phyloP scores from a whole-genome alignment of 1,140 invertebrate species.

The Procambarus clarkii region DNA sequence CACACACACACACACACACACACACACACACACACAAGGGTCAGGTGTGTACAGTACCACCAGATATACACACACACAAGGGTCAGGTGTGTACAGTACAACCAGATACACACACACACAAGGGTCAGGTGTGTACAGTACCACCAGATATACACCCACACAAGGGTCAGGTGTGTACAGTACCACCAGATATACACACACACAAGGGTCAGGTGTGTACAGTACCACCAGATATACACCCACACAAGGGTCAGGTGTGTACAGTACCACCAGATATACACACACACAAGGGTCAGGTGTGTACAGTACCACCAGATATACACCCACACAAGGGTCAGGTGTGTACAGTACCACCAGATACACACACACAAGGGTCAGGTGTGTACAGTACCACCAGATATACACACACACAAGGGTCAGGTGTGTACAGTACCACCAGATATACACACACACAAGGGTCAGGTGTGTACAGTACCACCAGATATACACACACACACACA shows the following conservation, averaged over 20 bases:
- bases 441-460: not conserved
- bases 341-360: too few species aligned
- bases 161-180: not conserved
- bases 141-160: not conserved
- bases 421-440: too few species aligned
- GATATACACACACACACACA: not conserved
- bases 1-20: not conserved
- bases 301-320: not conserved
- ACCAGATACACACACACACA: not conserved
- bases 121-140: too few species aligned
- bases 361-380: not conserved
- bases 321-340: not conserved
- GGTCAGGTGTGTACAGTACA: too few species aligned
- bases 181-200: not conserved
- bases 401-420: not conserved
- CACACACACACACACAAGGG: not conserved
- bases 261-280: not conserved
- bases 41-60: not conserved
- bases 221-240: not conserved
- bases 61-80: not conserved
- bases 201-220: not conserved
- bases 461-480: too few species aligned
- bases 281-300: not conserved
- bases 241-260: not conserved
- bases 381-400: not conserved